These are phyloP conservation scores for Sebastes matsubarae DNA, from an alignment of 2,797 vertebrate genomes.

Conservation along the genomic window DNA sequence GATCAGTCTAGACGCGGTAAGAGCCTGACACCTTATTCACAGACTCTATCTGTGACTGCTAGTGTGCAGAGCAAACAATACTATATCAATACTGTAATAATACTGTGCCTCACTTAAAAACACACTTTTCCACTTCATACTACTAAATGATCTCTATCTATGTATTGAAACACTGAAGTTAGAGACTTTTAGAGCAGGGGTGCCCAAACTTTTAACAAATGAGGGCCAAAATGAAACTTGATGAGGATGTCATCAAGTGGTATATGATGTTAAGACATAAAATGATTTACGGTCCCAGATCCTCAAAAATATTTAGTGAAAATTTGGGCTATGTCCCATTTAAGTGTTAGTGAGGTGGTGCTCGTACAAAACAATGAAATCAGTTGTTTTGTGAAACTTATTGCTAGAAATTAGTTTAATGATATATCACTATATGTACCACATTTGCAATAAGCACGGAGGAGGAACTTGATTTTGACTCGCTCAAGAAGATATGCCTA, in stretches of 20 bases:
- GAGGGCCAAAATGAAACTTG: neutral
- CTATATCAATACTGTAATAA: neutral
- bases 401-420: neutral
- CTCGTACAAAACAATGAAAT: neutral
- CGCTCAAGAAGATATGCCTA: neutral
- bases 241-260: neutral
- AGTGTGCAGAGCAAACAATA: neutral
- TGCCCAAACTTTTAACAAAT: neutral
- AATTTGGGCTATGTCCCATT: neutral
- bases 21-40: neutral
- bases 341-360: neutral
- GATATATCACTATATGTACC: neutral
- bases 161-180: neutral
- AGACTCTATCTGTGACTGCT: neutral
- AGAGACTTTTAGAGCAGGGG: neutral
- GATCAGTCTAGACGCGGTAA: constrained; percentile 82
- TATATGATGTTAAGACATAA: neutral
- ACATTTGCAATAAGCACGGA: neutral
- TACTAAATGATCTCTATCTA: neutral
- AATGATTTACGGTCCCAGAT: neutral
- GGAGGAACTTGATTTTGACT: neutral
- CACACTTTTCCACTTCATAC: neutral
- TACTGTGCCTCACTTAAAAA: neutral
- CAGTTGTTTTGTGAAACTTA: neutral
- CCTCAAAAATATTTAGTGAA: too few species aligned